Evolutionary conservation across 2,113 vertebrate species (phyloP).

Genomic region (Mobula hypostoma): DNA sequence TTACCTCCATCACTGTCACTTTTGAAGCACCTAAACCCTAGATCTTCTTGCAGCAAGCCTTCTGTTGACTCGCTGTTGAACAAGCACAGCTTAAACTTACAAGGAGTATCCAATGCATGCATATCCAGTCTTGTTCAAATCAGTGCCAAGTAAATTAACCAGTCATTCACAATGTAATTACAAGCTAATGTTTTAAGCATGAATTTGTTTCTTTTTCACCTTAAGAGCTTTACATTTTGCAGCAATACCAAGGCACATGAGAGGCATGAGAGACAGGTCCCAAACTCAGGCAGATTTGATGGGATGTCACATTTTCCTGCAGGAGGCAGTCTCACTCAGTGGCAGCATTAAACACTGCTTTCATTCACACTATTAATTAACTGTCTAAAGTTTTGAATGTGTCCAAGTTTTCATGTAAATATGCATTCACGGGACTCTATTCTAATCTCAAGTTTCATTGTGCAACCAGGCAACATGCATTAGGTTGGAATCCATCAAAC

Average conservation of each 20-base stretch:
- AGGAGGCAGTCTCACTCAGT: background rate
- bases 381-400: background rate
- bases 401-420: background rate
- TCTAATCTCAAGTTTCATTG: background rate
- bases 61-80: no score
- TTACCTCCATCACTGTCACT: no score
- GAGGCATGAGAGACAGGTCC: background rate
- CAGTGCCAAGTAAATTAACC: background rate
- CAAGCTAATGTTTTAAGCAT: background rate
- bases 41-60: no score
- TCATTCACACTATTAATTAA: background rate
- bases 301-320: background rate
- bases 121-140: no score
- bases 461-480: background rate
- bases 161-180: background rate
- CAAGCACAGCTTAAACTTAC: no score
- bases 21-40: no score
- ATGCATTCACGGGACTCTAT: background rate
- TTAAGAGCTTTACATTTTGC: background rate
- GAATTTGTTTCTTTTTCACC: background rate
- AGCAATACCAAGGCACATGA: background rate
- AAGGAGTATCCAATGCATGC: no score
- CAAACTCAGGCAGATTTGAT: background rate
- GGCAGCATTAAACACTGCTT: background rate
- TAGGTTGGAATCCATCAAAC: background rate